These are phyloP conservation scores for Sigmodon hispidus DNA, from an alignment of 2,113 vertebrate genomes.

Conservation along the genomic window DNA sequence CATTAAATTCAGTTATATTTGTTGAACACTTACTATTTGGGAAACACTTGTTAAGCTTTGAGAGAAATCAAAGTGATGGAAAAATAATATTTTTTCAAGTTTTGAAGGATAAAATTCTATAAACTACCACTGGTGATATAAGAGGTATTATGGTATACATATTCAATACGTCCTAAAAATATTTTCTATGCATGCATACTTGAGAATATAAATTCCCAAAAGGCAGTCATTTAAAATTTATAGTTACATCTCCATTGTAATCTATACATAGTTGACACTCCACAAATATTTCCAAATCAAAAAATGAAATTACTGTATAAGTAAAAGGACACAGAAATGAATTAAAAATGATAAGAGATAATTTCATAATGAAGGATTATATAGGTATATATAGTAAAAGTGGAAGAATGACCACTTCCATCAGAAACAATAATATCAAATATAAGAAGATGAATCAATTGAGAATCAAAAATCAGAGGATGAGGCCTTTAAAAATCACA, in stretches of 20 bases:
- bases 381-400: neutral
- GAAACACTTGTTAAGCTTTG: neutral
- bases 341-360: neutral
- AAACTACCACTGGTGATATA: neutral
- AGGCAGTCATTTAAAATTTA: neutral
- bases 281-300: neutral
- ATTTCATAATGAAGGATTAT: neutral
- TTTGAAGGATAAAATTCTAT: neutral
- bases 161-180: neutral
- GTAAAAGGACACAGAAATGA: neutral
- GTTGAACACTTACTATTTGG: neutral
- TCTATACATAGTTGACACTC: neutral
- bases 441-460: neutral
- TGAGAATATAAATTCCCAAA: neutral
- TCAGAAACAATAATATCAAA: neutral
- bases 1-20: neutral
- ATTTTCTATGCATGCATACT: neutral
- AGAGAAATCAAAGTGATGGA: neutral
- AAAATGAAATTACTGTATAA: neutral
- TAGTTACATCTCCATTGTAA: neutral
- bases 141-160: neutral
- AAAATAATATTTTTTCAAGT: neutral
- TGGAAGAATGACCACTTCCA: neutral
- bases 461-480: neutral
- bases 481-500: neutral